Evolutionary conservation across 2,888 invertebrate species (phyloP), one percentile per base, ranked within the genome.

Genomic region (Iselma pallidipennis): DNA sequence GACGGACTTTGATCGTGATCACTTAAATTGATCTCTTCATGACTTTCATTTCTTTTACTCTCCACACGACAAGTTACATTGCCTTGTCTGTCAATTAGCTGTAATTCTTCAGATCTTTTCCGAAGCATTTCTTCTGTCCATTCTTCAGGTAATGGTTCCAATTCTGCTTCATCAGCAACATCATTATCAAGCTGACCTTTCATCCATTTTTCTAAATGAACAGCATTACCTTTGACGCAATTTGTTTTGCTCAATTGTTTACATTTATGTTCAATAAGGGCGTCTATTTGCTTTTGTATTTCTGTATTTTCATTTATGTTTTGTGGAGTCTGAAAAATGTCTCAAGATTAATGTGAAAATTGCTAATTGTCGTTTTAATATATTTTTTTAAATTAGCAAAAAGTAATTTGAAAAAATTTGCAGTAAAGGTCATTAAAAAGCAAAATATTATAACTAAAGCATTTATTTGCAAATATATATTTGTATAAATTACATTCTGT

Each of bases 201-300:
- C 89, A 92, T 91, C 92, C 92, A 92, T 73, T 90, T 87, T 67
- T 91, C 91, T 67, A 92, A 82, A 72, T 91, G 91, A 52, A 91
- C 79, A 0, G 91, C 90, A 58, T 89, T 90, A 14, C 90, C 90
- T 77, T 87, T 88, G 72, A 88, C 88, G 37, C 86, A 83, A 52
- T 86, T 86, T 53, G 83, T 83, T 77, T 87, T 88, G 67, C 86
- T 86, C 63, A 88, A 80, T 63, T 86, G 85, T 68, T 87, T 86
- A 77, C 88, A 88, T 74, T 87, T 86, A 76, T 87, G 86, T 74
- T 88, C 88, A 67, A 87, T 88, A 65, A 87, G 77, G 74, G 86
- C 84, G 72, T 87, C 86, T 63, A 87, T 82, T 74, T 85, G 84
- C 68, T 83, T 85, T 73, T 81, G 79, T 56, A 75, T 74, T 52